Percentiles rank a stretch among this genome's conserved stretches.
Conservation (phyloP, 2,888 invertebrate genomes). For the Biston stratarius region DNA sequence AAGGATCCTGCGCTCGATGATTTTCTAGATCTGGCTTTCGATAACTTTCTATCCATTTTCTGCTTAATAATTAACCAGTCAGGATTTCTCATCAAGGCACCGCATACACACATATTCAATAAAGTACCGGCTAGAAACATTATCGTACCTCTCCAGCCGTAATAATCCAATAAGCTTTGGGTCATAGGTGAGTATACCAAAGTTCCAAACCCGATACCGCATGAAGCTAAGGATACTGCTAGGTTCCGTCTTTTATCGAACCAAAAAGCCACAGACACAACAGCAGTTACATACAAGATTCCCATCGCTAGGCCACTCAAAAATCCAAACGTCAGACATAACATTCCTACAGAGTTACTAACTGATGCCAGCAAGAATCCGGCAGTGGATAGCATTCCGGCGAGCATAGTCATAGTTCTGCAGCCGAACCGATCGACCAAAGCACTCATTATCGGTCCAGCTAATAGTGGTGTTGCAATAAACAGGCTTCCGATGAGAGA, state of each 20-base stretch:
- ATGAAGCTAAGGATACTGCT: conserved; percentile 94
- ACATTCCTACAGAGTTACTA: conserved; percentile 90
- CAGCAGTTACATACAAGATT: conserved; percentile 94
- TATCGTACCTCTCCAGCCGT: conserved; percentile 93
- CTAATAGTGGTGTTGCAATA: conserved; percentile 94
- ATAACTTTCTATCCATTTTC: conserved; percentile 77
- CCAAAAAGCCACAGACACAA: conserved; percentile 96
- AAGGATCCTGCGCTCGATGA: conserved; percentile 83
- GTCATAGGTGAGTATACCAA: conserved; percentile 95
- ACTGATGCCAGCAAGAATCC: conserved; percentile 92
- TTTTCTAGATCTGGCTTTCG: conserved; percentile 72
- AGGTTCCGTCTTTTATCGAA: conserved; percentile 94
- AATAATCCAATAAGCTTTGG: conserved; percentile 89
- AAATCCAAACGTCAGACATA: conserved; percentile 94
- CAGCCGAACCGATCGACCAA: conserved; percentile 95
- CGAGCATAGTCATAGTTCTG: conserved; percentile 89
- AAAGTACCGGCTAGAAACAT: conserved; percentile 92
- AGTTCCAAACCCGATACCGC: conserved; percentile 95
- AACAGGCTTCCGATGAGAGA: conserved; percentile 96
- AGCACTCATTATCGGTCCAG: conserved; percentile 94
- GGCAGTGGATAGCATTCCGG: conserved; percentile 89
- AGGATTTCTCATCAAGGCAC: conserved; percentile 94
- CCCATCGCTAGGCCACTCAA: conserved; percentile 94
- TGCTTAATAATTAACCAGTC: conserved; percentile 91
- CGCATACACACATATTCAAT: conserved; percentile 94